A percentile compares a stretch with the other conserved stretches of the same genome.
phyloP scores from a whole-genome alignment of 2,888 invertebrate genomes.

The Acrobasis suavella region DNA sequence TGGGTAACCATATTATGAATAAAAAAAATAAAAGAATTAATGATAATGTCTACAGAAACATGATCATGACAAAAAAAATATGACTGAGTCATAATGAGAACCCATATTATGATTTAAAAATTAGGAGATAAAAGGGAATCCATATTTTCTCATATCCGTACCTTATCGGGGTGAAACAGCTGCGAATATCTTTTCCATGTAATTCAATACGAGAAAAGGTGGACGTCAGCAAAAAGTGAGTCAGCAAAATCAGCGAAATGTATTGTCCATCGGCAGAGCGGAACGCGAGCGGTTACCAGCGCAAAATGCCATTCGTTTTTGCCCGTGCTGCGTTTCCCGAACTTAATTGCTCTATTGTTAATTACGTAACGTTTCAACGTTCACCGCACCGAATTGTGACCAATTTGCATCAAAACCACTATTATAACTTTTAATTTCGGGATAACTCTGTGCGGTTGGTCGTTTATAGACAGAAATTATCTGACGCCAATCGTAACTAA shows the following conservation, averaged over 20 bases:
- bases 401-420: conserved; percentile 58
- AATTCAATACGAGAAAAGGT: conserved; percentile 45
- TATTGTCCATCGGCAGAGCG: conserved; percentile 66
- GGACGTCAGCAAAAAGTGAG: conserved; percentile 62
- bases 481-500: conserved; percentile 23
- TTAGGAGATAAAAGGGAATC: too few relatives aligned
- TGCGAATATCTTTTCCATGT: conserved; percentile 39
- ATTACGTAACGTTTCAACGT: conserved; percentile 78
- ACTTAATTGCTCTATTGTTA: conserved; percentile 82
- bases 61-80: too few relatives aligned
- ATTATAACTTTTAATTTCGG: conserved; percentile 56
- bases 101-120: too few relatives aligned
- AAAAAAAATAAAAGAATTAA: too few relatives aligned
- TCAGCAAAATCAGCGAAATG: conserved; percentile 75
- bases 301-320: conserved; percentile 70
- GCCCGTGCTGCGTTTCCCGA: conserved; percentile 61
- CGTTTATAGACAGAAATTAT: conserved; percentile 33
- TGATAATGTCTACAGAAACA: too few relatives aligned
- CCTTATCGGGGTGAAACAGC: conserved; percentile 44
- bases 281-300: conserved; percentile 50
- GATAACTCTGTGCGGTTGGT: conserved; percentile 29
- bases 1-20: too few relatives aligned
- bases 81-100: too few relatives aligned
- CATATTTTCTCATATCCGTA: conserved; percentile 32
- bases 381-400: conserved; percentile 60